Percentiles rank a stretch among this genome's conserved stretches.
Evolutionary conservation across 2,113 vertebrate genomes (phyloP).

Genomic region (Acrocephalus arundinaceus): DNA sequence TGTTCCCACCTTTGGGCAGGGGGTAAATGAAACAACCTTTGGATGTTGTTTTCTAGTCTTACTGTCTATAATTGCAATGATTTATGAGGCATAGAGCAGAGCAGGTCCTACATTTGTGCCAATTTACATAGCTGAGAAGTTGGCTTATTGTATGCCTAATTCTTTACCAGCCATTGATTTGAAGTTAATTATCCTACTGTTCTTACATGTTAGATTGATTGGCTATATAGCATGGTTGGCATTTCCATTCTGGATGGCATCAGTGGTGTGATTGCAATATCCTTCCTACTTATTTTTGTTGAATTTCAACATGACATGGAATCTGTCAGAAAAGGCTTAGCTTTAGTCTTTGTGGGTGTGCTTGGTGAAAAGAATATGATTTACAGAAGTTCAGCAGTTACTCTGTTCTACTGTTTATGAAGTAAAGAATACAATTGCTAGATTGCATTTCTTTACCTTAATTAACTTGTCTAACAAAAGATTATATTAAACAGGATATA

Average conservation of each 20-base stretch:
- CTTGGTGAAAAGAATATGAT: not conserved
- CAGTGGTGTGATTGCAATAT: not conserved
- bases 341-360: not conserved
- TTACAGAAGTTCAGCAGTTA: not conserved
- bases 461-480: conserved; percentile 16
- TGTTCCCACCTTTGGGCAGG: not conserved
- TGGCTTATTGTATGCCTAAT: not conserved
- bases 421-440: not conserved
- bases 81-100: not conserved
- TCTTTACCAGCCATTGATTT: conserved; percentile 28
- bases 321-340: not conserved
- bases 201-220: conserved; percentile 30
- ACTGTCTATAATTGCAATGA: conserved; percentile 21
- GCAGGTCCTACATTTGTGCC: not conserved
- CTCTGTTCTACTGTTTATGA: not conserved
- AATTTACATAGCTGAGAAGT: conserved; percentile 3
- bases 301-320: not conserved
- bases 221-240: not conserved
- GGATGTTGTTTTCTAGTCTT: not conserved
- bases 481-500: not conserved
- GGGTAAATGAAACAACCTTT: not conserved
- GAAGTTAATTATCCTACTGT: conserved; percentile 27
- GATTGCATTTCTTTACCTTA: conserved; percentile 20
- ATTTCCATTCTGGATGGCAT: not conserved
- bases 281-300: not conserved